Base-by-base conservation (phyloP, 2,113 vertebrate genomes). In the Crotalus helleri region DNA sequence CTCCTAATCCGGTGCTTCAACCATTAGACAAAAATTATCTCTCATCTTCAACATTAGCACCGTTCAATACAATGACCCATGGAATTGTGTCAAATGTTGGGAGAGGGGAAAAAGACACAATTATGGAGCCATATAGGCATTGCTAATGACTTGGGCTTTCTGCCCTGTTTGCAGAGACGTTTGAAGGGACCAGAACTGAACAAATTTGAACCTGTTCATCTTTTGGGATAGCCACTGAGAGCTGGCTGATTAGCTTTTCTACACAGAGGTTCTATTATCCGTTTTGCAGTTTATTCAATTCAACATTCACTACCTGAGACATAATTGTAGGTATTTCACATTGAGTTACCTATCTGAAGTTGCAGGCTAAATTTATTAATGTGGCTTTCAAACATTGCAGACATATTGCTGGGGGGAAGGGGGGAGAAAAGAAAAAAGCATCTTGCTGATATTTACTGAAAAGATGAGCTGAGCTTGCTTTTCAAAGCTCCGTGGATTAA, bases 401-500 rank as follows among this genome's bases (percentile, higher is more conserved):
- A 61, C 19, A 91, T 90, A 85, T 57, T 91, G 51, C 44, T 93
- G 96, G 94, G 94, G n/a, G 46, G 11, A 57, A 0, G 29, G 11
- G 13, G 29, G 29, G 0, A 4, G 26, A 1, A 23, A 81, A 3
- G 2, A 39, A 33, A 23, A 81, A 54, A 39, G n/a, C 21, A 69
- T 69, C 44, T 97, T 96, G 95, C 96, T 95, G 95, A 95, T 96
- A 97, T 97, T 95, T 96, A 96, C 95, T 95, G 95, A 96, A 95
- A 96, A 94, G 94, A 94, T 95, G 33, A 96, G 95, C 95, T 95
- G 96, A 96, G 94, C 95, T 95, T 97, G 96, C 95, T 94, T 97
- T 96, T 96, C 96, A 96, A 94, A 96, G 94, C 96, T 95, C 96
- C 94, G 92, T 96, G 95, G 96, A 97, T 96, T 95, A 96, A 97